Conservation (phyloP, 2,888 invertebrate genomes). For the Automeris io region DNA sequence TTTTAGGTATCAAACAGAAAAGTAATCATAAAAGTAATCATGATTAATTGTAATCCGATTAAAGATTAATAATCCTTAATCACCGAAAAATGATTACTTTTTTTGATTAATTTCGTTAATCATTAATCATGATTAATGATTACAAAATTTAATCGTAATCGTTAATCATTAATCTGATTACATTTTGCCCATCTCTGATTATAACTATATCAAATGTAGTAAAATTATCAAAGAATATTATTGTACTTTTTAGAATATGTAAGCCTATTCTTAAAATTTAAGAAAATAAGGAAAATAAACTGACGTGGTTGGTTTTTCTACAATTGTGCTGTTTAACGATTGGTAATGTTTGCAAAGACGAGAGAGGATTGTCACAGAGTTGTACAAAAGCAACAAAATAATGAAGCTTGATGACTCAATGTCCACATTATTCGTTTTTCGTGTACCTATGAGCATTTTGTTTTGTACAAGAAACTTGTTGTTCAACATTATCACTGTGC, state of each 20-base stretch:
- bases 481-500: conserved; percentile 5
- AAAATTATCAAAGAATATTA: too few relatives aligned
- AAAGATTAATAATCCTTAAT: too few relatives aligned
- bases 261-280: conserved; percentile 13
- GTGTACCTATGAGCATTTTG: conserved; percentile 7
- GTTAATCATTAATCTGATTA: too few relatives aligned
- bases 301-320: background rate
- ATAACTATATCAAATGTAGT: too few relatives aligned
- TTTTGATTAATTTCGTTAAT: too few relatives aligned
- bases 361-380: conserved; percentile 18
- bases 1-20: too few relatives aligned
- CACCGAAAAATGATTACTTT: too few relatives aligned
- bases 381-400: conserved; percentile 15
- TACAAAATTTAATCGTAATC: too few relatives aligned
- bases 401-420: conserved; percentile 8
- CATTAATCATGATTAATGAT: too few relatives aligned
- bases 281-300: conserved; percentile 11
- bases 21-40: too few relatives aligned
- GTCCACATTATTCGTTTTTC: conserved; percentile 5
- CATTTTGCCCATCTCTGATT: too few relatives aligned
- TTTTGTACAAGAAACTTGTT: conserved; percentile 3
- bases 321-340: conserved; percentile 7
- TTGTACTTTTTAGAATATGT: conserved; percentile 6
- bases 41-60: too few relatives aligned
- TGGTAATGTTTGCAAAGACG: conserved; percentile 30